These are phyloP conservation scores for Platorchestia sp. DNA, from an alignment of 1,140 invertebrate species.

Conservation along the genomic window DNA sequence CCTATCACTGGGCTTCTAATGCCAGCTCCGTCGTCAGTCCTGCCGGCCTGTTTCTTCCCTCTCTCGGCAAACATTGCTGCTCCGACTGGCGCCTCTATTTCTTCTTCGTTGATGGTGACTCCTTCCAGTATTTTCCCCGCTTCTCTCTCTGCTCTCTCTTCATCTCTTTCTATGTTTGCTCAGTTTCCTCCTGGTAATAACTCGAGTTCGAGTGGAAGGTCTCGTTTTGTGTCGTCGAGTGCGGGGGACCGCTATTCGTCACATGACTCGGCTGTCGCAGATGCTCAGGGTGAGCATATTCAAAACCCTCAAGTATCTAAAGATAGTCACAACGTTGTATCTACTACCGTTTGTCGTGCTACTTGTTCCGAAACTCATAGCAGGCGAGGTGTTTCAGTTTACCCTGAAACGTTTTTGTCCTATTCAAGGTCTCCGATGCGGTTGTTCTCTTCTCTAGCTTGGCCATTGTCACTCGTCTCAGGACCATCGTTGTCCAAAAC, in stretches of 20 bases:
- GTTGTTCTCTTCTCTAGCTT: neutral
- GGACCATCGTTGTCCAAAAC: neutral
- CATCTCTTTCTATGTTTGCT: neutral
- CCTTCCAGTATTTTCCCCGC: neutral
- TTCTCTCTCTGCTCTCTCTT: neutral
- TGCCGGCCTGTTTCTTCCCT: slow-evolving; percentile 26
- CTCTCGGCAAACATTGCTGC: neutral
- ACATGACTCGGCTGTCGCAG: neutral
- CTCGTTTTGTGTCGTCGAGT: neutral
- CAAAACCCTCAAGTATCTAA: neutral
- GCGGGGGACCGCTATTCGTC: neutral
- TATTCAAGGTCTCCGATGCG: neutral
- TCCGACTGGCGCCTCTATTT: neutral
- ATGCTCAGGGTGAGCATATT: neutral
- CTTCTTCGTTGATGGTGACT: neutral
- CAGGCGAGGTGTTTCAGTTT: neutral
- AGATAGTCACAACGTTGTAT: neutral
- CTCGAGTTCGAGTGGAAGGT: neutral
- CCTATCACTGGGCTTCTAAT: neutral
- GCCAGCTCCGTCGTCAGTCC: neutral
- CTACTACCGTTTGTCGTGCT: neutral
- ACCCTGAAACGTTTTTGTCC: neutral
- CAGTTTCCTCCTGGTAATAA: neutral
- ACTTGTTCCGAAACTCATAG: neutral
- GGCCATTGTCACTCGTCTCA: neutral